Base-by-base conservation (phyloP, 1,140 invertebrate species). In the Drosophila parabipectinata region DNA sequence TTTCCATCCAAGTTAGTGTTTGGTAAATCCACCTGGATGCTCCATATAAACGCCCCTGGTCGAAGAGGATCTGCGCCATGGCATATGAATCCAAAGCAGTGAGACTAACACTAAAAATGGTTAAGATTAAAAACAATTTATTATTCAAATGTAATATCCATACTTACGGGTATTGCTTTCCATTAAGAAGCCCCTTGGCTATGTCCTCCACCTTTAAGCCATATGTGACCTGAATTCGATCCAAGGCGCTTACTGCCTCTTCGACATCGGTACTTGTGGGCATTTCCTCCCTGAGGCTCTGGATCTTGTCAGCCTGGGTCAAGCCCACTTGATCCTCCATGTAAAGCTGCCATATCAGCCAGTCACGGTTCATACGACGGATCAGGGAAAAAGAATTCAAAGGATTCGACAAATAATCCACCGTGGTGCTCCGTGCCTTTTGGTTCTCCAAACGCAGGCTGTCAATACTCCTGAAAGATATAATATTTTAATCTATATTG, bases 161-260 rank as follows among this genome's bases (percentile, higher is more conserved):
- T 18, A 45, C 67, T 88, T 92, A 97, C 96, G 95, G 95, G 90
- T 97, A 97, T 71, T 95, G 94, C 4, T 96, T 94, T 1, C 97
- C 97, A 87, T 97, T 96, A 26, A 99, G 93, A 66, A 96, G 94
- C 6, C 99, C 98, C 37, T 95, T 93, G 1, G 97, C 96, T 53
- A 99, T 94, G 34, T 97, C 95, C 1, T 94, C 92, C 5, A 98
- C 97, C 28, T 98, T 95, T 1, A 99, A 93, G 68, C 96, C 95
- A 92, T 99, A 99, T 4, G 98, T 99, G 85, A 98, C 96, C 91
- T 99, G 98, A 12, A 99, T 94, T 60, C 98, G 94, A 72, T 98
- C 96, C 34, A 99, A 93, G 39, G 98, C 98, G 14, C 95, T 95
- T 6, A 98, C 98, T 7, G 98, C 98, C 8, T 99, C 99, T 77